Percentiles rank a stretch among this genome's conserved stretches.
Conservation (phyloP, 1,140 invertebrate genomes). For the Leptestheria dahalacensis region DNA sequence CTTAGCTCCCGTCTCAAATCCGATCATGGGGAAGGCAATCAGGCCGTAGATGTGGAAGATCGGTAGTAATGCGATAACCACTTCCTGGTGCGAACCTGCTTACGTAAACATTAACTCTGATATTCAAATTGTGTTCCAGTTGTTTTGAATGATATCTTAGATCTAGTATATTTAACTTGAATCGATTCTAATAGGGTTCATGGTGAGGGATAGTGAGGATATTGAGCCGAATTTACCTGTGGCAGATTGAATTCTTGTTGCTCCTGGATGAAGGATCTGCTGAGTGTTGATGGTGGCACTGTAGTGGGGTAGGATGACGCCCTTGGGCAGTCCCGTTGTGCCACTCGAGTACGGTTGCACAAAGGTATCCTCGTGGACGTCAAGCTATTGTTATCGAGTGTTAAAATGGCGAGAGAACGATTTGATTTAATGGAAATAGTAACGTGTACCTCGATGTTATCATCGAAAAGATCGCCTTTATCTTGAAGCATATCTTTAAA, state of each 20-base stretch:
- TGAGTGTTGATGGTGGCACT: slow-evolving; percentile 53
- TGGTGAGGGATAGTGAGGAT: no score
- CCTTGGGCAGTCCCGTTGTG: slow-evolving; percentile 81
- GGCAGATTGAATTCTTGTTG: slow-evolving; percentile 2
- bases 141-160: no score
- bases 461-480: slow-evolving; percentile 10
- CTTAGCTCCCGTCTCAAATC: slow-evolving; percentile 42
- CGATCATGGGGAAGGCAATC: slow-evolving; percentile 1
- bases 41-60: slow-evolving; percentile 78
- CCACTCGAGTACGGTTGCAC: slow-evolving; percentile 51
- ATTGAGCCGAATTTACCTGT: neutral
- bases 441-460: slow-evolving; percentile 15
- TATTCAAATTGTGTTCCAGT: no score
- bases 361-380: slow-evolving; percentile 24
- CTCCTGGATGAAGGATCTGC: slow-evolving; percentile 32
- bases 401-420: no score
- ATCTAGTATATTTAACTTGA: no score
- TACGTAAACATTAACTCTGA: no score
- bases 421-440: no score
- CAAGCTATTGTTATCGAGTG: no score
- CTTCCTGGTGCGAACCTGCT: slow-evolving; percentile 36
- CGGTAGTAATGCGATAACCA: slow-evolving; percentile 47
- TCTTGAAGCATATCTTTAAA: slow-evolving; percentile 10
- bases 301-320: slow-evolving; percentile 59
- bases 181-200: no score